Evolutionary conservation across 2,113 vertebrate genomes (phyloP).

Genomic region (Dromiciops gliroides): DNA sequence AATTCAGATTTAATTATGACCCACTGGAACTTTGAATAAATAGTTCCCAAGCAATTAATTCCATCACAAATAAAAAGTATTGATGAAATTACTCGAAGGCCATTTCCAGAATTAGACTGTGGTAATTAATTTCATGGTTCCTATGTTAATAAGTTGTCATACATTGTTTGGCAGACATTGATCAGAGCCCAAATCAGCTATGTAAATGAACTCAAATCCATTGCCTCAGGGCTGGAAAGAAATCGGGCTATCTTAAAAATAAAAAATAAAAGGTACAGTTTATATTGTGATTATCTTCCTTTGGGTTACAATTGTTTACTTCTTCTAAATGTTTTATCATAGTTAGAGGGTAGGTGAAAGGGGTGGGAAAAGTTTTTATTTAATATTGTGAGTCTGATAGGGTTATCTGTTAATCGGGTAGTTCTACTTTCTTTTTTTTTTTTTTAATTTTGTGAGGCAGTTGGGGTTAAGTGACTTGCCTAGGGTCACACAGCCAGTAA

Average conservation of each 20-base stretch:
- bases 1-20: conserved; percentile 62
- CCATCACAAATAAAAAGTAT: conserved; percentile 72
- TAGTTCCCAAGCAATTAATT: conserved; percentile 76
- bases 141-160: conserved; percentile 72
- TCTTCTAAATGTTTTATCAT: neutral
- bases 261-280: neutral
- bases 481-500: no score
- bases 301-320: neutral
- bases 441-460: no score
- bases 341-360: neutral
- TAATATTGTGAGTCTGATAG: neutral
- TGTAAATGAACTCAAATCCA: conserved; percentile 32
- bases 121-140: conserved; percentile 66
- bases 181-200: conserved; percentile 63
- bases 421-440: no score
- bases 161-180: conserved; percentile 76
- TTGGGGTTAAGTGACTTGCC: no score
- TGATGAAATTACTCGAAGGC: conserved; percentile 71
- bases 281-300: neutral
- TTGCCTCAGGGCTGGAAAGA: neutral
- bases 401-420: neutral
- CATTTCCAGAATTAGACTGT: conserved; percentile 76
- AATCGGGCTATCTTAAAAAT: conserved; percentile 5
- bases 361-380: neutral
- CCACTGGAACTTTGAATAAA: conserved; percentile 61